These are phyloP conservation scores for Geodia barretti DNA, from an alignment of 37 sponge, comb jelly and placozoan species.

Conservation along the genomic window DNA sequence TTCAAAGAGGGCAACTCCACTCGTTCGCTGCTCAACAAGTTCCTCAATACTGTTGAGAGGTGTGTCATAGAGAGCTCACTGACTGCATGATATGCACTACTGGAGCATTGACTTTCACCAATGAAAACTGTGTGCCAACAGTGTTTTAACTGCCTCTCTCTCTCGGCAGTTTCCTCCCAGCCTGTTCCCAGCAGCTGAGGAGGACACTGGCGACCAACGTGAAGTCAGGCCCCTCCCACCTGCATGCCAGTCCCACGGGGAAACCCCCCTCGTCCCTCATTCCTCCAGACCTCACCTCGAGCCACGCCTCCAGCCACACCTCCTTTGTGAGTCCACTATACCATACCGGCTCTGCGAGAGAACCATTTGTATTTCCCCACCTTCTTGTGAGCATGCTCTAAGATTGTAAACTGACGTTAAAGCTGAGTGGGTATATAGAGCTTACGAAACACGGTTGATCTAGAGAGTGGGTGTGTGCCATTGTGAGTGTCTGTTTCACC, in stretches of 20 bases:
- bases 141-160: not conserved
- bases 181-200: conserved; percentile 56
- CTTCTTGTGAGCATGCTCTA: too few relatives aligned
- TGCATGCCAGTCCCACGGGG: conserved; percentile 29
- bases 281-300: conserved; percentile 32
- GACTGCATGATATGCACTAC: not conserved
- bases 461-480: not conserved
- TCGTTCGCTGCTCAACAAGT: conserved; percentile 16
- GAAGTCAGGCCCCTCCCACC: conserved; percentile 42
- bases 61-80: too few relatives aligned
- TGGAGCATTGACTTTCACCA: too few relatives aligned
- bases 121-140: too few relatives aligned
- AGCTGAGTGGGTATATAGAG: too few relatives aligned
- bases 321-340: conserved; percentile 41
- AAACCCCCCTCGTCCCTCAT: conserved; percentile 50
- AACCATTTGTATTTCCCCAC: too few relatives aligned
- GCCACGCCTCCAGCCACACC: conserved; percentile 15
- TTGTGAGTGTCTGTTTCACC: not conserved
- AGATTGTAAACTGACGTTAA: too few relatives aligned
- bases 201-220: conserved; percentile 35
- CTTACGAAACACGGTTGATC: too few relatives aligned
- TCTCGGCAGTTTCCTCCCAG: conserved; percentile 43
- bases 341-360: not conserved
- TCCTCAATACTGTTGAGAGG: conserved; percentile 47
- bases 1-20: conserved; percentile 49